A percentile compares a stretch with the other conserved stretches of the same genome.
These are phyloP conservation scores for Sebastiscus albofasciatus DNA, from an alignment of 2,797 vertebrate species.

Conservation along the genomic window DNA sequence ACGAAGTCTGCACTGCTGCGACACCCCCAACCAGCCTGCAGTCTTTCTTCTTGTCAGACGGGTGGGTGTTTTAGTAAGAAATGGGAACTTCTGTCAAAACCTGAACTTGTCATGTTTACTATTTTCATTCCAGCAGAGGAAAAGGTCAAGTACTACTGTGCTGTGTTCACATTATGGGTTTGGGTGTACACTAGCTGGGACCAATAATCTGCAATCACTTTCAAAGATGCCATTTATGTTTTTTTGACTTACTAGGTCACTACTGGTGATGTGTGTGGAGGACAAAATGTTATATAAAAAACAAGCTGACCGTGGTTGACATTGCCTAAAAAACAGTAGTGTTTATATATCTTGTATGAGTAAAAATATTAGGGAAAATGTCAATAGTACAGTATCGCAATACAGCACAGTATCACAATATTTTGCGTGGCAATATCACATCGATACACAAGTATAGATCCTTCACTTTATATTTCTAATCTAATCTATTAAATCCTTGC, in stretches of 20 bases:
- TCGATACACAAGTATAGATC: too few species aligned
- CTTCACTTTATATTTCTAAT: too few species aligned
- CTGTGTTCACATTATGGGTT: conserved; percentile 8
- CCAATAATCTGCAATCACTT: conserved; percentile 21
- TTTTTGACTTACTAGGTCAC: conserved; percentile 6
- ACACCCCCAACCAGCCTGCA: conserved; percentile 33
- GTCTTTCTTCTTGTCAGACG: conserved; percentile 41
- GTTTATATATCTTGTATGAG: neutral
- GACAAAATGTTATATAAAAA: neutral
- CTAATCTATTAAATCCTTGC: too few species aligned
- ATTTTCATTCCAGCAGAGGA: conserved; percentile 18
- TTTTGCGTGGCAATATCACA: too few species aligned
- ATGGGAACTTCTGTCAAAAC: conserved; percentile 35
- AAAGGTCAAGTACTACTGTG: conserved; percentile 31
- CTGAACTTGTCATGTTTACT: conserved; percentile 34
- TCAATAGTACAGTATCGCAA: too few species aligned
- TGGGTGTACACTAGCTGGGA: neutral
- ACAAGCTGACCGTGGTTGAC: neutral
- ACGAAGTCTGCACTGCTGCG: conserved; percentile 20
- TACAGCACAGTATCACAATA: too few species aligned
- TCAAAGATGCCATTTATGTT: conserved; percentile 28
- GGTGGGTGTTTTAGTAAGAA: conserved; percentile 28
- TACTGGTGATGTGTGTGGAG: neutral
- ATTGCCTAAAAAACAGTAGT: neutral
- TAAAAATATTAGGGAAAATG: neutral